phyloP scores from a whole-genome alignment of 2,888 invertebrate genomes.

The Seira sanloemensis region DNA sequence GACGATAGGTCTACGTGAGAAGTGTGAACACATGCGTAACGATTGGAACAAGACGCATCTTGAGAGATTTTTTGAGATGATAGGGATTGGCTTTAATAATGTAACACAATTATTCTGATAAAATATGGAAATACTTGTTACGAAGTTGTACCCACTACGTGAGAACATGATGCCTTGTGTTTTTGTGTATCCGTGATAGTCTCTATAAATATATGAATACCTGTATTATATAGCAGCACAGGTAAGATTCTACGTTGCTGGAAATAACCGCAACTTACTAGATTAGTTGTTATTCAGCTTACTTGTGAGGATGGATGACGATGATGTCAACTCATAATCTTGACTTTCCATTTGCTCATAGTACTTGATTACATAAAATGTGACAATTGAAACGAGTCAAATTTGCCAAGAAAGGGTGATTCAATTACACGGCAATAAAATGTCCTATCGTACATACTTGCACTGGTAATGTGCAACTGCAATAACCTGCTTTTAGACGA shows the following conservation, averaged over 20 bases:
- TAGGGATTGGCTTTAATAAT: neutral
- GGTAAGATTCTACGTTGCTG: neutral
- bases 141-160: neutral
- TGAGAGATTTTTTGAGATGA: neutral
- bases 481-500: too few relatives aligned
- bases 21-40: neutral
- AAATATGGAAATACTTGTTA: neutral
- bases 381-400: too few relatives aligned
- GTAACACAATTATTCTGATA: neutral
- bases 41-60: neutral
- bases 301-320: too few relatives aligned
- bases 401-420: too few relatives aligned
- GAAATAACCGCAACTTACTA: conserved; percentile 36
- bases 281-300: conserved; percentile 15
- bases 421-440: too few relatives aligned
- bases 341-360: too few relatives aligned
- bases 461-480: too few relatives aligned
- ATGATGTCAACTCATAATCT: too few relatives aligned
- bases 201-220: neutral
- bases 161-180: neutral
- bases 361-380: too few relatives aligned
- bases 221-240: neutral
- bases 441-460: too few relatives aligned
- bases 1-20: neutral
- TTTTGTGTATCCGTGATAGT: neutral